Evolutionary conservation across 2,888 invertebrate genomes (phyloP).

Genomic region (Melitaea athalia): DNA sequence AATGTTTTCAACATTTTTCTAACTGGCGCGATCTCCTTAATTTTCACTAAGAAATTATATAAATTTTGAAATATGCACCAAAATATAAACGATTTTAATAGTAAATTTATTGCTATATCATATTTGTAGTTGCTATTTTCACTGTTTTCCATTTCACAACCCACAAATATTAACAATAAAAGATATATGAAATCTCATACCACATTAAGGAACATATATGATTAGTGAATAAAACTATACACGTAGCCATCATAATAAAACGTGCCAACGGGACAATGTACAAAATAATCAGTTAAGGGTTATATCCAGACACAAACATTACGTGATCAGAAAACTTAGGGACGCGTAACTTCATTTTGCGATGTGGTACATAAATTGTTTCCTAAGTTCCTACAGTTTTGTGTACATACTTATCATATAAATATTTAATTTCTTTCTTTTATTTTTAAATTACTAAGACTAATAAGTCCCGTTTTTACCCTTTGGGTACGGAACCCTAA

Average conservation of each 20-base stretch:
- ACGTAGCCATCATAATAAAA: slow-evolving; percentile 61
- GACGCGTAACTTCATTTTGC: not conserved
- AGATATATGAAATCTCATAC: slow-evolving; percentile 5
- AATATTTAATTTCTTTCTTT: no score
- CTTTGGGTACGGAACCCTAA: no score
- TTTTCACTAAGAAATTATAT: no score
- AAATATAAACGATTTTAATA: no score
- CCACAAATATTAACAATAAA: not conserved
- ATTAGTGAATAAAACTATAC: slow-evolving; percentile 60
- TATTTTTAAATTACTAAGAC: no score
- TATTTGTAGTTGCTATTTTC: not conserved
- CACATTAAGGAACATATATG: slow-evolving; percentile 42
- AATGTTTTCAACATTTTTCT: no score
- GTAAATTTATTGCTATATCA: no score
- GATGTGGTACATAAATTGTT: slow-evolving; percentile 5
- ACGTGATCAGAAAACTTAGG: slow-evolving; percentile 58
- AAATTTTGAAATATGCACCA: no score
- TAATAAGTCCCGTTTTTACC: no score
- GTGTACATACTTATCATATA: not conserved
- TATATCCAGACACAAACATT: slow-evolving; percentile 53
- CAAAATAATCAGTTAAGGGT: slow-evolving; percentile 71
- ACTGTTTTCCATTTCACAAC: not conserved
- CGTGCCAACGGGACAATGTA: slow-evolving; percentile 60
- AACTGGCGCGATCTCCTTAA: no score
- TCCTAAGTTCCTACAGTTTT: not conserved